phyloP scores from a whole-genome alignment of 1,140 invertebrate species.

The Drosophila grimshawi region DNA sequence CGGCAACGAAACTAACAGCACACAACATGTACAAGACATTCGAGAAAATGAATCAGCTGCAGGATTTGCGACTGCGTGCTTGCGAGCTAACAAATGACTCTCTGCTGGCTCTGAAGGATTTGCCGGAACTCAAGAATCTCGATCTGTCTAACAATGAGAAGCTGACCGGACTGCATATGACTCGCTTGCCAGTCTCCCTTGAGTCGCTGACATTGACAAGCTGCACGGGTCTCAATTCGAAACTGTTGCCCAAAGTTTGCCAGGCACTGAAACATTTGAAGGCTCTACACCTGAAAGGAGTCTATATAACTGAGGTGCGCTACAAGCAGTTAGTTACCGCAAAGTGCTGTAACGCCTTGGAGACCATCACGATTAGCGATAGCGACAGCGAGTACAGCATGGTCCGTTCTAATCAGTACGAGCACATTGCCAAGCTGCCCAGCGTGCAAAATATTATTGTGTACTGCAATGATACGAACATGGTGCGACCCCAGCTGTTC shows the following conservation, averaged over 20 bases:
- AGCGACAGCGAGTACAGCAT: too few relatives aligned
- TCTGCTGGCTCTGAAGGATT: slow-evolving; percentile 10
- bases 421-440: slow-evolving; percentile 53
- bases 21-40: slow-evolving; percentile 42
- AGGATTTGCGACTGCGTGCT: slow-evolving; percentile 12
- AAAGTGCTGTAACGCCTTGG: slow-evolving; percentile 11
- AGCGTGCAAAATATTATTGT: slow-evolving; percentile 31
- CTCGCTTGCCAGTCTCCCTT: slow-evolving; percentile 21
- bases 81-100: slow-evolving; percentile 12
- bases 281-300: slow-evolving; percentile 26
- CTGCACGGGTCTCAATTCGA: not conserved
- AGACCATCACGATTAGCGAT: slow-evolving; percentile 27
- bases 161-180: slow-evolving; percentile 26
- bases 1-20: not conserved
- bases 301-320: not conserved
- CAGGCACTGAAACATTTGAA: slow-evolving; percentile 23
- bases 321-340: not conserved
- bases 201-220: slow-evolving; percentile 30
- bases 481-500: slow-evolving; percentile 16
- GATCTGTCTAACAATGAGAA: slow-evolving; percentile 27
- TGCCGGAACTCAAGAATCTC: slow-evolving; percentile 40
- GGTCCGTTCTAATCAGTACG: not conserved
- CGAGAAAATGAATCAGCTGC: slow-evolving; percentile 12
- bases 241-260: not conserved
- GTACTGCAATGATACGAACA: not conserved